Conservation (phyloP, 1,140 invertebrate genomes). For the Dysdera silvatica region DNA sequence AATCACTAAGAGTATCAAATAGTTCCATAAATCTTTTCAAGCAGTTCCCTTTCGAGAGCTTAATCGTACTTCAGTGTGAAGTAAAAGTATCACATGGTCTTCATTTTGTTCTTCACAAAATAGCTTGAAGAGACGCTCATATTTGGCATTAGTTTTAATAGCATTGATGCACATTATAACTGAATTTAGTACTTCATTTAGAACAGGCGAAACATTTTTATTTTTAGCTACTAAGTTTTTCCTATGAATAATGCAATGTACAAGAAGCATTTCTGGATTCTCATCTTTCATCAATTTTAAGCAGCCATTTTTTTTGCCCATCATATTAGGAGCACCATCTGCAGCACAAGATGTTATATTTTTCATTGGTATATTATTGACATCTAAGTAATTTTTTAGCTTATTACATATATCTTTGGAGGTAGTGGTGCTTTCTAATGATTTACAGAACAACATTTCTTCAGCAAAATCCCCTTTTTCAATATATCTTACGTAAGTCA, state of each 20-base stretch:
- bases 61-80: constrained; percentile 23
- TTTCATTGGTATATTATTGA: constrained; percentile 6
- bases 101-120: constrained; percentile 8
- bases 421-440: constrained; percentile 35
- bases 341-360: not conserved
- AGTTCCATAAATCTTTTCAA: constrained; percentile 20
- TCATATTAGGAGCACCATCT: constrained; percentile 3
- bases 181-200: not conserved
- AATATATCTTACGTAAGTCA: constrained; percentile 33
- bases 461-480: constrained; percentile 27
- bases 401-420: constrained; percentile 32
- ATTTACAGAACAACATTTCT: constrained; percentile 34
- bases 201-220: constrained; percentile 4
- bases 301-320: constrained; percentile 11
- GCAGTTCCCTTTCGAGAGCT: constrained; percentile 25
- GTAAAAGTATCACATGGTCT: not conserved
- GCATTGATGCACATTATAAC: not conserved
- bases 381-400: not conserved
- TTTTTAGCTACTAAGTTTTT: constrained; percentile 7
- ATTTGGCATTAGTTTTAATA: constrained; percentile 3
- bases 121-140: constrained; percentile 3
- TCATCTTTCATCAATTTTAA: constrained; percentile 19
- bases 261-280: constrained; percentile 17
- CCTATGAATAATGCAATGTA: constrained; percentile 5
- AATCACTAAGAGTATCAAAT: constrained; percentile 17